Base-by-base conservation (phyloP, 2,797 vertebrate species). In the Cuculus canorus region DNA sequence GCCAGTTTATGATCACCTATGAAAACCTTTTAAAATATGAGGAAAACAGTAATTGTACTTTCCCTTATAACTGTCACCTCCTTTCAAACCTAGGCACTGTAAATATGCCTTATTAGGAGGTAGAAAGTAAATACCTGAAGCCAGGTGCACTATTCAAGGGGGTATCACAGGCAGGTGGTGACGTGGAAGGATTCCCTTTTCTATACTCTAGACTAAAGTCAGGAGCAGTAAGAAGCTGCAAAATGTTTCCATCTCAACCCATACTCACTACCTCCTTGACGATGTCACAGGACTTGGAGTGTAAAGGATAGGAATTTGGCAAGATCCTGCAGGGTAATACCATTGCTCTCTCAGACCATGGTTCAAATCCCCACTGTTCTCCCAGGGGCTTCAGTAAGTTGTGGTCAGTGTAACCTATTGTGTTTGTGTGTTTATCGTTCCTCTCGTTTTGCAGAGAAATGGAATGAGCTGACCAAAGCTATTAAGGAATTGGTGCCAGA, bases 391-490 rank as follows among this genome's bases (percentile, higher is more conserved):
- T 60, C 57, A 82, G 15, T 53, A 76, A 91, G n/a, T 66, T 69
- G 71, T 53, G 73, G 45, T 45, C 33, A 65, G 45, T 86, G 63
- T 35, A 48, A 91, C 90, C 60, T 48, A 11, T 21, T 82, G 33
- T 54, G 33, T 71, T 88, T 93, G 24, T 75, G 39, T 82, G 45
- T 86, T 93, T 93, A 63, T 75, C 72, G 81, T 93, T 80, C 81
- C 54, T 89, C 77, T 57, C 53, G 19, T 83, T 96, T 96, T 94
- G 71, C 61, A 94, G 41, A 86, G 72, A 95, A 91, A 87, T 76
- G 69, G 72, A 95, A 88, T 68, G 65, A 91, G 87, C 32, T 94
- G 89, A 82, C 84, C 81, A 71, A 91, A 94, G 53, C 54, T 86
- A 80, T 85, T 78, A 85, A 80, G 28, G 45, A 92, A 81, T 50